A percentile compares a stretch with the other conserved stretches of the same genome.
These are phyloP conservation scores for Polia nebulosa DNA, from an alignment of 2,888 invertebrate species.

Conservation along the genomic window DNA sequence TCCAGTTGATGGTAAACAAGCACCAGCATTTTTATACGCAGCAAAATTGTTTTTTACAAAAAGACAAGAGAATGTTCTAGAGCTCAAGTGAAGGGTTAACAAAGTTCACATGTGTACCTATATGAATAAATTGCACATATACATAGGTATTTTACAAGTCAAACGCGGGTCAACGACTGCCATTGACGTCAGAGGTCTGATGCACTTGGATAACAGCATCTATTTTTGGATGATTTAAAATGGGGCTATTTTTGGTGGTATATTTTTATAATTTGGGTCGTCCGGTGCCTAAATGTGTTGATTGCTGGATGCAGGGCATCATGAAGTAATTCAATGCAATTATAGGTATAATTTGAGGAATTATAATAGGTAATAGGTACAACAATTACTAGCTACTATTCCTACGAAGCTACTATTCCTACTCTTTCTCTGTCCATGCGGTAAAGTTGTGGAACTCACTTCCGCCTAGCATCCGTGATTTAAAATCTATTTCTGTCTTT, in stretches of 20 bases:
- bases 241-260: background rate
- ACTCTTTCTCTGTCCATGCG: too few relatives aligned
- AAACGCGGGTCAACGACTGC: conserved; percentile 56
- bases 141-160: conserved; percentile 16
- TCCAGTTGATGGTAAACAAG: background rate
- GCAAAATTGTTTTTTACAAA: background rate
- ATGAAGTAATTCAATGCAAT: background rate
- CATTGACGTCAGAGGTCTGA: conserved; percentile 42
- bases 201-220: conserved; percentile 7
- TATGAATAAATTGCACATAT: background rate
- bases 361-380: too few relatives aligned
- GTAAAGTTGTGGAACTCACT: too few relatives aligned
- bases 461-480: too few relatives aligned
- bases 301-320: background rate
- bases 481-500: too few relatives aligned
- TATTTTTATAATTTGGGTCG: background rate
- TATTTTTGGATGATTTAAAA: conserved; percentile 8
- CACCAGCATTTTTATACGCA: background rate
- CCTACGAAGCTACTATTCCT: too few relatives aligned
- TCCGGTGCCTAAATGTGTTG: background rate
- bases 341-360: background rate
- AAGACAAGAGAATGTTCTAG: background rate
- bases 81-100: conserved; percentile 13
- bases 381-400: too few relatives aligned
- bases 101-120: background rate